Percentiles rank a stretch among this genome's conserved stretches.
Conservation (phyloP, 2,888 invertebrate genomes). For the Monochamus alternatus region DNA sequence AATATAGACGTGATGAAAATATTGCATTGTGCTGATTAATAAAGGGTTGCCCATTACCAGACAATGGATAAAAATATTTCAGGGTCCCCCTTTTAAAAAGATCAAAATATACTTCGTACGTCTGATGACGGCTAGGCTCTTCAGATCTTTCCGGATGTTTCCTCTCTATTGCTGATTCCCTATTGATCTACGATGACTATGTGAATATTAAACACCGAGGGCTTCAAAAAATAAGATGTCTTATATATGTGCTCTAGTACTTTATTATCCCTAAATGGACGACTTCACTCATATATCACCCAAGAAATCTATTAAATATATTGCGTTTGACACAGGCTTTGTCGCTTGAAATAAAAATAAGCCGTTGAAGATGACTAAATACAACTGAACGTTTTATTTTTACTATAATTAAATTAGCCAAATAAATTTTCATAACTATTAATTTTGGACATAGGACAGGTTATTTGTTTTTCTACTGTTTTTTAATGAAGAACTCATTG, state of each 20-base stretch:
- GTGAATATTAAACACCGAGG: constrained; percentile 58
- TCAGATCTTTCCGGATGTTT: constrained; percentile 64
- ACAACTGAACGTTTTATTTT: too few species aligned
- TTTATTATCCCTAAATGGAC: constrained; percentile 47
- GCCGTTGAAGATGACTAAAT: not conserved
- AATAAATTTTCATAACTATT: too few species aligned
- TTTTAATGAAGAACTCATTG: too few species aligned
- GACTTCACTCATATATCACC: constrained; percentile 47
- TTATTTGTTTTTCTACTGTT: too few species aligned
- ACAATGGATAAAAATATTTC: constrained; percentile 64
- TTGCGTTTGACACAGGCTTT: constrained; percentile 30
- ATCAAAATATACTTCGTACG: constrained; percentile 65
- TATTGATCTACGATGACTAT: constrained; percentile 63
- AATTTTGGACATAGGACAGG: too few species aligned
- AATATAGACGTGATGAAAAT: constrained; percentile 70
- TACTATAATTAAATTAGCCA: too few species aligned
- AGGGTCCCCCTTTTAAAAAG: constrained; percentile 61
- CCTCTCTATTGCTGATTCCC: constrained; percentile 58
- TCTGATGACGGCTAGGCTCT: constrained; percentile 64
- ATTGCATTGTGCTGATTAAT: constrained; percentile 67
- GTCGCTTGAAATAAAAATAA: constrained; percentile 22
- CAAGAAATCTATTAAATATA: constrained; percentile 39
- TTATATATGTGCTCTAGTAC: constrained; percentile 42
- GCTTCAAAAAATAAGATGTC: constrained; percentile 53
- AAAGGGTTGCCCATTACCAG: constrained; percentile 68